phyloP scores from a whole-genome alignment of 2,113 vertebrate genomes.

The Falcunculus frontatus region DNA sequence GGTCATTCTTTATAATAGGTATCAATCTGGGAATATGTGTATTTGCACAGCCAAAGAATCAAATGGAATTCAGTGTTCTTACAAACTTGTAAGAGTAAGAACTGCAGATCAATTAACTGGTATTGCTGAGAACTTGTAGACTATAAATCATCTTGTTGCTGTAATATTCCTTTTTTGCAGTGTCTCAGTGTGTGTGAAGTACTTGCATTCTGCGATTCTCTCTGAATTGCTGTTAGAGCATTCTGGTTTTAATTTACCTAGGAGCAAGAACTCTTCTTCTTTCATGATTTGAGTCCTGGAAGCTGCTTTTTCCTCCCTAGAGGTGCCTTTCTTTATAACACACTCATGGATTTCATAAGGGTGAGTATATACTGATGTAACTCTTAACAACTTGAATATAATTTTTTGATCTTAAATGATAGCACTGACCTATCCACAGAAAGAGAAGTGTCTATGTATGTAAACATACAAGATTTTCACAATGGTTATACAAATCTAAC shows the following conservation, averaged over 20 bases:
- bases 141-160: not conserved
- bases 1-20: not conserved
- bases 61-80: not conserved
- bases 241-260: conserved; percentile 38
- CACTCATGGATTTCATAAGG: conserved; percentile 85
- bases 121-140: not conserved
- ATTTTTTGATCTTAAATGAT: not conserved
- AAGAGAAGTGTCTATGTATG: not conserved
- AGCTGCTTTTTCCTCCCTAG: conserved; percentile 94
- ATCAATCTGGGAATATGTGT: not conserved
- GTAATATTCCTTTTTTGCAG: not conserved
- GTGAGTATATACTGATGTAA: conserved; percentile 64
- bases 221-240: not conserved
- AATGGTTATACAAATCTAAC: not conserved
- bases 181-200: not conserved
- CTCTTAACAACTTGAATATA: not conserved
- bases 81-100: not conserved
- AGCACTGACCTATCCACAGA: not conserved
- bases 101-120: not conserved
- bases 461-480: not conserved
- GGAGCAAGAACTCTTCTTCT: conserved; percentile 98
- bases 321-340: conserved; percentile 91
- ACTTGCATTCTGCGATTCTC: not conserved
- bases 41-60: not conserved
- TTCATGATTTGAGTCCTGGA: conserved; percentile 93